Percentiles rank a stretch among this genome's conserved stretches.
Evolutionary conservation across 2,888 invertebrate species (phyloP).

Genomic region (Agrochola macilenta): DNA sequence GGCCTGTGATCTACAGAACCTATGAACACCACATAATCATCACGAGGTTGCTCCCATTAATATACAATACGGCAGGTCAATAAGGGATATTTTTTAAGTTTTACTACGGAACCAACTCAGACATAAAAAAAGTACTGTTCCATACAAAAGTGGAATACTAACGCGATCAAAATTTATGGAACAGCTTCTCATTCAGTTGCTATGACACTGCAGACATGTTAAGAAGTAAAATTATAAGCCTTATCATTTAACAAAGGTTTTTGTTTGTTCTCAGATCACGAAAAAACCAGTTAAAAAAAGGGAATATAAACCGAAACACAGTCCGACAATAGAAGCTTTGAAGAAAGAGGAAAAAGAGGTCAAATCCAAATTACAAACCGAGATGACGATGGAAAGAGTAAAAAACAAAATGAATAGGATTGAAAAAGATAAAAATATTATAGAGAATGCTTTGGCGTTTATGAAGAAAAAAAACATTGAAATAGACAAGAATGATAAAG

Average conservation of each 20-base stretch:
- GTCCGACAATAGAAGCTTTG: constrained; percentile 2
- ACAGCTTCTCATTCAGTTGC: neutral
- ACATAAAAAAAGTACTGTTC: neutral
- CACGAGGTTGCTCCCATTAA: neutral
- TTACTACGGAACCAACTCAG: neutral
- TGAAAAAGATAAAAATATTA: constrained; percentile 14
- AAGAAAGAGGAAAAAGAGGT: too few species aligned
- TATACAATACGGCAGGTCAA: too few species aligned
- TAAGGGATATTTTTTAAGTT: too few species aligned
- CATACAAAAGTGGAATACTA: neutral
- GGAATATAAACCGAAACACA: constrained; percentile 22
- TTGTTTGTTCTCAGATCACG: constrained; percentile 35
- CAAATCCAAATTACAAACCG: neutral
- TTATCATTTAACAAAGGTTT: neutral
- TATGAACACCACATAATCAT: constrained; percentile 53
- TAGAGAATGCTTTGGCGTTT: neutral
- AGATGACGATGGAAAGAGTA: too few species aligned
- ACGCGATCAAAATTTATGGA: neutral
- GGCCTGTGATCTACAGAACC: constrained; percentile 84
- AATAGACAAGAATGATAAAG: neutral
- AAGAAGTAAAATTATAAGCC: neutral
- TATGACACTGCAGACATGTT: neutral
- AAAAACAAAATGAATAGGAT: neutral
- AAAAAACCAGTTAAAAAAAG: constrained; percentile 42
- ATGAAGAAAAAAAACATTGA: constrained; percentile 6